Base-by-base conservation (phyloP, 1,140 invertebrate genomes). In the Brachionus calyciflorus region DNA sequence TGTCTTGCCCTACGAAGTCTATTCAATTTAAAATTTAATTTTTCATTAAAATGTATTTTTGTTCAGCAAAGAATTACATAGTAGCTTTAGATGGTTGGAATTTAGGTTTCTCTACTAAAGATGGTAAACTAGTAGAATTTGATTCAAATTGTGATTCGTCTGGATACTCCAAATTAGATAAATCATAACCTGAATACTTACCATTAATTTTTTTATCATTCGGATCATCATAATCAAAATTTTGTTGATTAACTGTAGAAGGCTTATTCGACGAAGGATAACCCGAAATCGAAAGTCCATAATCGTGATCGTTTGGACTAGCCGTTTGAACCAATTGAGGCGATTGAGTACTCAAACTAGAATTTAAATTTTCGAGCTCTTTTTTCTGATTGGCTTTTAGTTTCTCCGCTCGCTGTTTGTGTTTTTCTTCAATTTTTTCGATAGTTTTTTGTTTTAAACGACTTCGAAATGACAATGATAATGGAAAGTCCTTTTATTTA, bases 361-460 rank as follows among this genome's bases (percentile, higher is more conserved):
- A 12, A 51, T 73, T 73, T n/a, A 73, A 51, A 51, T 37, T 55
- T 17, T 73, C 69, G 1, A 73, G 17, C 28, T 73, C 69, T 73
- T 73, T 73, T 73, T 73, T 73, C 28, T 65, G 40, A 44, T 41
- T 65, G 3, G 53, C 53, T 57, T 57, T 57, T 6, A n/a, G 3
- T 57, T 33, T 28, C 21, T 28, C 53, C 5, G 12, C 53, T 57
- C 30, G 6, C 21, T 73, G 26, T 30, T 55, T 49, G 19, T 73
- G 69, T 60, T 60, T 76, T 48, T 76, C 49, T 40, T 76, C 73
- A n/a, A 57, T 55, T 30, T 55, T 44, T 76, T 76, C 65, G 21
- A 44, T 48, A 24, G 73, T 76, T 60, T 76, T 76, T 76, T 76
- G 73, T 41, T 30, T 55, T 21, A 76, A 14, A 44, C 73, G 73